Conservation (phyloP, 1,140 invertebrate genomes). For the Musca vetustissima region DNA sequence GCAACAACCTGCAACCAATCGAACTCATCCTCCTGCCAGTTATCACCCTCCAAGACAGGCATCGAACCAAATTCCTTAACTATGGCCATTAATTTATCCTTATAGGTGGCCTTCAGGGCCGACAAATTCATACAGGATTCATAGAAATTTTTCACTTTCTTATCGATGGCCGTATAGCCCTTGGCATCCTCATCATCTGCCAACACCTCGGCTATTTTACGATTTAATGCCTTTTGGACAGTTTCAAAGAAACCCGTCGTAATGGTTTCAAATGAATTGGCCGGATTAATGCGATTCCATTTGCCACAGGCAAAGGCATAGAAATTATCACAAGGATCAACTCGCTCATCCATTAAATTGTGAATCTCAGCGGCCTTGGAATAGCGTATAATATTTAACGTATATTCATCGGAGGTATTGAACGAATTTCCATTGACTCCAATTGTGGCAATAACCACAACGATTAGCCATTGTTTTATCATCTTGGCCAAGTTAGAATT, state of each 20-base stretch:
- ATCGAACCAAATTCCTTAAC: slow-evolving; percentile 38
- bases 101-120: slow-evolving; percentile 26
- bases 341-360: slow-evolving; percentile 56
- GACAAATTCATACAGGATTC: slow-evolving; percentile 30
- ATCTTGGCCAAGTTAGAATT: background rate
- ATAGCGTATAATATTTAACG: slow-evolving; percentile 25
- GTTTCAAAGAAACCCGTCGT: slow-evolving; percentile 42
- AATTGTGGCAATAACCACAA: background rate
- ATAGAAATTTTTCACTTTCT: slow-evolving; percentile 39
- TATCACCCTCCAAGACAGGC: slow-evolving; percentile 33
- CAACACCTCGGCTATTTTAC: slow-evolving; percentile 34
- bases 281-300: slow-evolving; percentile 58
- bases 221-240: slow-evolving; percentile 34
- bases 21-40: slow-evolving; percentile 34
- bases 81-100: slow-evolving; percentile 27
- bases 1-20: slow-evolving; percentile 34
- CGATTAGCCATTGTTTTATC: too few relatives aligned
- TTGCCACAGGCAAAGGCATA: slow-evolving; percentile 68
- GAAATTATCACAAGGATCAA: slow-evolving; percentile 65
- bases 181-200: slow-evolving; percentile 3
- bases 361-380: slow-evolving; percentile 40
- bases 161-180: slow-evolving; percentile 33
- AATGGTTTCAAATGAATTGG: slow-evolving; percentile 24
- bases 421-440: background rate
- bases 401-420: background rate